Evolutionary conservation across 2,888 invertebrate species (phyloP).

Genomic region (Diarsia rubi): DNA sequence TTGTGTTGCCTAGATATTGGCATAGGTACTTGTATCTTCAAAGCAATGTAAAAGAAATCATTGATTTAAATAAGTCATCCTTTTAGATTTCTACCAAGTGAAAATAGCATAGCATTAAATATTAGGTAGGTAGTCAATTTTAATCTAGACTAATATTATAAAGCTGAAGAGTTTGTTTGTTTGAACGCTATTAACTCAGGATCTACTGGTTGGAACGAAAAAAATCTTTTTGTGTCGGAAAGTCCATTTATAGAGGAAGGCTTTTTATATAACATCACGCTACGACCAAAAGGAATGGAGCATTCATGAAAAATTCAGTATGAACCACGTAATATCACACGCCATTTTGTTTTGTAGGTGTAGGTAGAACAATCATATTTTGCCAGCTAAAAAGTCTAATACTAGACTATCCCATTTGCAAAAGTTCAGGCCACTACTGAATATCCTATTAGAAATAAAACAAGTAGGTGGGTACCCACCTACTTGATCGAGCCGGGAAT

Average conservation of each 20-base stretch:
- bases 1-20: slow-evolving; percentile 1
- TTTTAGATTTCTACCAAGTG: neutral
- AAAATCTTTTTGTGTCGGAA: too few relatives aligned
- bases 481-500: neutral
- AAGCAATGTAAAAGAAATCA: neutral
- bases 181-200: too few relatives aligned
- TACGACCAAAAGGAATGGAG: too few relatives aligned
- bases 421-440: neutral
- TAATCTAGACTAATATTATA: too few relatives aligned
- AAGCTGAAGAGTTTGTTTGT: too few relatives aligned
- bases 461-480: too few relatives aligned
- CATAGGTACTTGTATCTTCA: slow-evolving; percentile 5
- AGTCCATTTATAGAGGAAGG: too few relatives aligned
- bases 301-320: too few relatives aligned
- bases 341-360: neutral
- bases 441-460: neutral
- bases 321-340: neutral
- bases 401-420: neutral
- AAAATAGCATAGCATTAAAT: too few relatives aligned
- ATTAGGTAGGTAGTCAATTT: too few relatives aligned
- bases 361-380: neutral
- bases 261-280: too few relatives aligned
- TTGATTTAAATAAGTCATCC: neutral
- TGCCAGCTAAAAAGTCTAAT: neutral
- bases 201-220: too few relatives aligned